Percentiles rank a stretch among this genome's conserved stretches.
Conservation (phyloP, 2,113 vertebrate species). For the Calidris pugnax region DNA sequence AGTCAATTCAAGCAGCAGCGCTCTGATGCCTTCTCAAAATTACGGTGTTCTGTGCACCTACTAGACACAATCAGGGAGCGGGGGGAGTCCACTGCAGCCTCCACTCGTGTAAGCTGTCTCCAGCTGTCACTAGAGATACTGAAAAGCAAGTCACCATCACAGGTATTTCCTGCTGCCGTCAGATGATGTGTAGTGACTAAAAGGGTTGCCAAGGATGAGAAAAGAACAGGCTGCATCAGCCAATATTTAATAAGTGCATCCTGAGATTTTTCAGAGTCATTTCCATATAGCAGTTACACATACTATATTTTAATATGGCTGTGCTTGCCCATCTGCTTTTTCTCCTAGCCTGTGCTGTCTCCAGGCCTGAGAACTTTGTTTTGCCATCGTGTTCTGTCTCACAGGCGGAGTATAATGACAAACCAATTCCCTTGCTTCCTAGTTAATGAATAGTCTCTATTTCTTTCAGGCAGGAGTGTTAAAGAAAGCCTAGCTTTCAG, state of each 20-base stretch:
- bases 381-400: constrained; percentile 6
- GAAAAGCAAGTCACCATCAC: not conserved
- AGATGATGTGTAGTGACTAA: not conserved
- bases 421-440: not conserved
- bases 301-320: not conserved
- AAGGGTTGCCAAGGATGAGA: not conserved
- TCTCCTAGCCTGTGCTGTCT: not conserved
- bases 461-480: not conserved
- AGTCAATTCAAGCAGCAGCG: not conserved
- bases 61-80: not conserved
- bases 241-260: not conserved
- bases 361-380: not conserved
- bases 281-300: not conserved
- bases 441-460: constrained; percentile 13
- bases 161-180: not conserved
- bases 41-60: not conserved
- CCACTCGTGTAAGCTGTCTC: not conserved
- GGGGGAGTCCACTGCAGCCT: not conserved
- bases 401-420: not conserved
- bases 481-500: constrained; percentile 26
- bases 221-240: not conserved
- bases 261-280: not conserved
- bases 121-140: not conserved
- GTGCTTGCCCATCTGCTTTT: not conserved
- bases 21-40: not conserved